phyloP scores from a whole-genome alignment of 2,888 invertebrate species.

The Arge pagana region DNA sequence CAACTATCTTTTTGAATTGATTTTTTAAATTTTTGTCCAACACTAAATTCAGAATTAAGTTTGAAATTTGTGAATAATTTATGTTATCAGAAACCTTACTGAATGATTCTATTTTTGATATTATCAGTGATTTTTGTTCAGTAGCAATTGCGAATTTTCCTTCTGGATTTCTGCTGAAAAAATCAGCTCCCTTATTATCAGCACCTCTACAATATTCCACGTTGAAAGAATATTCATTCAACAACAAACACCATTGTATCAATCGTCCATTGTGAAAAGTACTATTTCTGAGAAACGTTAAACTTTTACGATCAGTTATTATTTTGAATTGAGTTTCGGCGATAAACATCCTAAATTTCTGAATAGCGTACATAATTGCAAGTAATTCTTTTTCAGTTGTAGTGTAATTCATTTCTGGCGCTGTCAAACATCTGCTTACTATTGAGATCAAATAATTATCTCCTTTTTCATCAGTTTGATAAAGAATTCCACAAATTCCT shows the following conservation, averaged over 20 bases:
- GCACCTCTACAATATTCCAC: slow-evolving; percentile 32
- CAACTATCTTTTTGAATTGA: slow-evolving; percentile 4
- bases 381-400: slow-evolving; percentile 35
- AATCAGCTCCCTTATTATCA: slow-evolving; percentile 34
- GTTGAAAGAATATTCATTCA: slow-evolving; percentile 35
- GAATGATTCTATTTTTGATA: slow-evolving; percentile 10
- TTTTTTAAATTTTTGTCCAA: slow-evolving; percentile 8
- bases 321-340: slow-evolving; percentile 31
- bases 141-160: slow-evolving; percentile 1
- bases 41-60: neutral
- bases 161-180: slow-evolving; percentile 31
- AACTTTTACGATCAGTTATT: slow-evolving; percentile 35
- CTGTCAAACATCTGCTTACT: slow-evolving; percentile 29
- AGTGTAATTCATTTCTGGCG: slow-evolving; percentile 30
- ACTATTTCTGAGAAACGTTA: slow-evolving; percentile 36
- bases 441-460: slow-evolving; percentile 28
- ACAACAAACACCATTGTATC: slow-evolving; percentile 33
- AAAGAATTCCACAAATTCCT: slow-evolving; percentile 27
- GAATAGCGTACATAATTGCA: slow-evolving; percentile 32
- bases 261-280: slow-evolving; percentile 32
- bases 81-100: neutral
- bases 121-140: neutral
- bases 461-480: slow-evolving; percentile 13
- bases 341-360: slow-evolving; percentile 36
- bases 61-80: slow-evolving; percentile 1